phyloP scores from a whole-genome alignment of 2,888 invertebrate species.

The Cheilosia variabilis region DNA sequence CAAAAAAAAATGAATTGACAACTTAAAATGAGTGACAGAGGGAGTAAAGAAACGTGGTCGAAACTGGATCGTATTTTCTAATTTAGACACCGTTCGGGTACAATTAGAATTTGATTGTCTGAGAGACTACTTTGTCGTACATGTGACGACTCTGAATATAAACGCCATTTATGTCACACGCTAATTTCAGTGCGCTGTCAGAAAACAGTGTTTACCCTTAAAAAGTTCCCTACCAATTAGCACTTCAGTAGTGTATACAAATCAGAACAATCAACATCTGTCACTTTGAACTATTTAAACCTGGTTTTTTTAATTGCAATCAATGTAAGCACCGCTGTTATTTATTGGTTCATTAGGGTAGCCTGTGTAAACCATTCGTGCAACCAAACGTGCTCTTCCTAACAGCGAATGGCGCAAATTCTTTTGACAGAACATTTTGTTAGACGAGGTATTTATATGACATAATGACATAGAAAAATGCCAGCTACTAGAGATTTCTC shows the following conservation, averaged over 20 bases:
- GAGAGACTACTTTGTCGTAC: no score
- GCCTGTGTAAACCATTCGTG: neutral
- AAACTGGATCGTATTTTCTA: no score
- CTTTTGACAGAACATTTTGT: conserved; percentile 18
- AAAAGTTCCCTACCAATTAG: conserved; percentile 12
- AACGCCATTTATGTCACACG: neutral
- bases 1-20: no score
- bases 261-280: conserved; percentile 5
- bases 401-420: neutral
- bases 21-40: no score
- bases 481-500: neutral
- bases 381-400: conserved; percentile 12
- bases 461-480: conserved; percentile 5
- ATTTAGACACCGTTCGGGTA: no score
- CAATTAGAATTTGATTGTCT: no score
- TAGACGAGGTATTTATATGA: neutral
- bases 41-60: no score
- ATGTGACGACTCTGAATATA: no score
- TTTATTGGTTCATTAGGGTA: neutral
- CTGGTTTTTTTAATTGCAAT: neutral
- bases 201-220: neutral
- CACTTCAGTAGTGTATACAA: conserved; percentile 9
- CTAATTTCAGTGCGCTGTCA: neutral
- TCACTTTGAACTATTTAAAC: conserved; percentile 1
- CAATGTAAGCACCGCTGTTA: neutral